phyloP scores from a whole-genome alignment of 2,113 vertebrate genomes.

The Ginglymostoma cirratum region DNA sequence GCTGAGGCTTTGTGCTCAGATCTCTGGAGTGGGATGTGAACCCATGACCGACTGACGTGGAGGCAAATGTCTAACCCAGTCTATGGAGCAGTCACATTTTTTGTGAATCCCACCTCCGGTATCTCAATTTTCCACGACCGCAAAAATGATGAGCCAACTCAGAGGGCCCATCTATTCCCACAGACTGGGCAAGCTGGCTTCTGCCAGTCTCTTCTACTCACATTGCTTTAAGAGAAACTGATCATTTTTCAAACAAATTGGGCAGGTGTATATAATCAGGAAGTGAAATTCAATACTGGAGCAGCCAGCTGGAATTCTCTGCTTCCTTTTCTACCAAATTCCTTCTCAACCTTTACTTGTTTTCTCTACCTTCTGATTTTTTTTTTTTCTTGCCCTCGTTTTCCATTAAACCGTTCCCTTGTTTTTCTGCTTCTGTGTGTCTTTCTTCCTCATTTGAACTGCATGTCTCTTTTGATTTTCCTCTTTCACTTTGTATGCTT shows the following conservation, averaged over 20 bases:
- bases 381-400: not conserved
- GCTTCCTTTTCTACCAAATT: not conserved
- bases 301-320: not conserved
- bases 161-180: not conserved
- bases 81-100: not conserved
- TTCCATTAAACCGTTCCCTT: not conserved
- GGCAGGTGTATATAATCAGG: constrained; percentile 20
- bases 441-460: not conserved
- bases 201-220: not conserved
- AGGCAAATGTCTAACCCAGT: not conserved
- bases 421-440: not conserved
- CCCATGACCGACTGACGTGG: not conserved
- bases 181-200: not conserved
- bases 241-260: constrained; percentile 23
- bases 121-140: not conserved
- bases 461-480: not conserved
- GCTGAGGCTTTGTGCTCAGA: not conserved
- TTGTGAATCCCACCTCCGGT: not conserved
- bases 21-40: not conserved
- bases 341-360: not conserved
- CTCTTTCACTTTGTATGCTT: not conserved
- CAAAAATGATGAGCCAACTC: constrained; percentile 21
- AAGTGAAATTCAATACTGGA: not conserved
- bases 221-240: constrained; percentile 9
- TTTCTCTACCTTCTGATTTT: not conserved